A percentile compares a stretch with the other conserved stretches of the same genome.
Conservation (phyloP, 2,113 vertebrate genomes). For the Donacobius atricapilla region DNA sequence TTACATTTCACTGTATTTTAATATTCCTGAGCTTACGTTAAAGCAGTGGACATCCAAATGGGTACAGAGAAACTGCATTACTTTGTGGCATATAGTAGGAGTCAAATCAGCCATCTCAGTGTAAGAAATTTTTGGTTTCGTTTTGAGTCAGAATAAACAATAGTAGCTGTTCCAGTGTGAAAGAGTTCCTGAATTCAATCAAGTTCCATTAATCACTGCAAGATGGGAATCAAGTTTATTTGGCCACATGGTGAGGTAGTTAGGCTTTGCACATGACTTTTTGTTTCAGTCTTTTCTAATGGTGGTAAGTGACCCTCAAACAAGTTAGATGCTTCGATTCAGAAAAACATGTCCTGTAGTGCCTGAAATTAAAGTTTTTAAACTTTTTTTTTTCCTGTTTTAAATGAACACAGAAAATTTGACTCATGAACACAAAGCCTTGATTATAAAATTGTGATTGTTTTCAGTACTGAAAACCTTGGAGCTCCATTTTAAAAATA, state of each 20-base stretch:
- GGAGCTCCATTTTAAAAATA: neutral
- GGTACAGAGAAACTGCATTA: neutral
- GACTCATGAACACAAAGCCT: neutral
- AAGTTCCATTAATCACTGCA: constrained; percentile 10
- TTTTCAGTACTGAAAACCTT: neutral
- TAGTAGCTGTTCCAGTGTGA: neutral
- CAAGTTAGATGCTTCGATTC: neutral
- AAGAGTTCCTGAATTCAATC: constrained; percentile 12
- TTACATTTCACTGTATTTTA: neutral
- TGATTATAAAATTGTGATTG: neutral
- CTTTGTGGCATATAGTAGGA: neutral
- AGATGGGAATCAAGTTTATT: neutral
- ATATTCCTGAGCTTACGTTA: neutral
- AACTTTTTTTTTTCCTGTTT: neutral
- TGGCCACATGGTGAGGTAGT: neutral
- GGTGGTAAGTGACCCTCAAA: neutral
- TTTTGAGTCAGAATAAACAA: constrained; percentile 9
- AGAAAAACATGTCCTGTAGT: neutral
- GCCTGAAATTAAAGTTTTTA: neutral
- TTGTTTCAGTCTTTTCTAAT: neutral
- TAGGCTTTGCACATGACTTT: neutral
- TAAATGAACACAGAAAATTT: neutral
- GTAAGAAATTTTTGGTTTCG: neutral
- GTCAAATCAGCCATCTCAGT: neutral
- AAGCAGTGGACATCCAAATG: neutral